Evolutionary conservation across 2,797 vertebrate species (phyloP).

Genomic region (Enteromius radiatus): DNA sequence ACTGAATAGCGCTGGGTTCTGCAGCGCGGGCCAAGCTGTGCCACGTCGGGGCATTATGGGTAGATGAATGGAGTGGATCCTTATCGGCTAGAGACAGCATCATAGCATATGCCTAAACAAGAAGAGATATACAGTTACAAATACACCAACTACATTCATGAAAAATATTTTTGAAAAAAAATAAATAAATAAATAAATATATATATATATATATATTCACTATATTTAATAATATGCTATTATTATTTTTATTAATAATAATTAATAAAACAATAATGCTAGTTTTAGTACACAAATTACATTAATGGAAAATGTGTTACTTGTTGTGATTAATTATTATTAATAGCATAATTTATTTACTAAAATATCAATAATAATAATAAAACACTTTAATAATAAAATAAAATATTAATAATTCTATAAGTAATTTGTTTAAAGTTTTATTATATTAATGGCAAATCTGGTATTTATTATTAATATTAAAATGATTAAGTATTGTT

Average conservation of each 20-base stretch:
- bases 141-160: constrained; percentile 21
- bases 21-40: constrained; percentile 93
- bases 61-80: constrained; percentile 88
- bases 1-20: constrained; percentile 95
- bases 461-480: background rate
- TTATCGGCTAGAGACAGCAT: constrained; percentile 98
- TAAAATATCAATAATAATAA: background rate
- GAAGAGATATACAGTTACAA: constrained; percentile 20
- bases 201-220: background rate
- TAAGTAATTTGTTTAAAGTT: background rate
- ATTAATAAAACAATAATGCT: background rate
- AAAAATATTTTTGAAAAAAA: background rate
- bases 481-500: background rate
- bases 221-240: background rate
- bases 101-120: constrained; percentile 92
- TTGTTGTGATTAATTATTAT: background rate
- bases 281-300: background rate
- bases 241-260: background rate
- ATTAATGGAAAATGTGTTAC: background rate
- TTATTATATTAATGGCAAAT: background rate
- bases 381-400: background rate
- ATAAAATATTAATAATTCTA: background rate
- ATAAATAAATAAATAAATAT: too few relatives aligned
- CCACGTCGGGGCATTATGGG: constrained; percentile 91
- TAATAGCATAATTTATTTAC: background rate